Evolutionary conservation across 2,113 vertebrate species (phyloP), one percentile per base, ranked within the genome.

Genomic region (Eleginops maclovinus): DNA sequence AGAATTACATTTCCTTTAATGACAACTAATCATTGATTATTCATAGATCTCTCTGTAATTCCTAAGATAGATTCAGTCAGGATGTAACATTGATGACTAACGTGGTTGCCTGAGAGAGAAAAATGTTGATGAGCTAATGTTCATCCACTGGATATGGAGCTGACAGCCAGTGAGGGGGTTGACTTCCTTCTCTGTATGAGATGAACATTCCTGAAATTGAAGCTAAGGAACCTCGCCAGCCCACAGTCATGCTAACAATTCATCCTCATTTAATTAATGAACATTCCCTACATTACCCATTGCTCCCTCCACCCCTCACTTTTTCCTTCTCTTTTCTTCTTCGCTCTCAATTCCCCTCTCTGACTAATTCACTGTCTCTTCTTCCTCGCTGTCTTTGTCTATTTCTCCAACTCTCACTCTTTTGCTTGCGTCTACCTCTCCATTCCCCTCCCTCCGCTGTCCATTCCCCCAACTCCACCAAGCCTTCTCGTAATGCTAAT

Each of bases 261-360:
- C 85, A 79, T 90, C 87, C 87, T 90, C 89, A 90, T 92, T 92
- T 83, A 88, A 71, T 76, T 91, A 91, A 93, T 93, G 91, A 91
- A 89, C 79, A 82, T 90, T 77, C 81, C 89, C 88, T 59, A 81
- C 89, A 71, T 85, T 78, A 74, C 80, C 75, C 64, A 56, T 83
- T 50, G 19, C 81, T 54, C 51, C 75, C n/a, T 31, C 31, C 68
- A 61, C 26, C 63, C 12, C 53, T 31, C 72, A 22, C 77, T 74
- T 36, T 78, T 75, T 76, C 70, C 56, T 43, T 83, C n/a, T 72
- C 74, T 54, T 67, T 75, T 78, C 69, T 72, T 67, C 71, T 36
- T 15, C 16, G 1, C 61, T 75, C 76, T 75, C 73, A 36, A 68
- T 68, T 60, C 76, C 79, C 56, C 54, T 43, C 68, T 70, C 70